Conservation (phyloP, 1,140 invertebrate species). For the Cyrtorhinus lividipennis region DNA sequence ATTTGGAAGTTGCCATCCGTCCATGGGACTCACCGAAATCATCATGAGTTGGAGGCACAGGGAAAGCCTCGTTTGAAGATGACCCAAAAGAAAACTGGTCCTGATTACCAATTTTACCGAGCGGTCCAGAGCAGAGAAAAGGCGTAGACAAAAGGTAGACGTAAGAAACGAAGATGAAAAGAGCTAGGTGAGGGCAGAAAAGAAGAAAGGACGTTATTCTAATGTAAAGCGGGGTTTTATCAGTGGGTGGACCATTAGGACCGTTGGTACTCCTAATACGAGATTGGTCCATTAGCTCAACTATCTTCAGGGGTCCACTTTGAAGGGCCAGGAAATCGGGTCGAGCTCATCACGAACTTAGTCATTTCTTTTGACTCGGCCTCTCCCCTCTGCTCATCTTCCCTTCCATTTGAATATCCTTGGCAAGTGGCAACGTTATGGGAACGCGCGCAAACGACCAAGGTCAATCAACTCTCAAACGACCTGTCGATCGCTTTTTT, state of each 20-base stretch:
- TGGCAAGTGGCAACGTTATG: background rate
- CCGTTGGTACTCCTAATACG: slow-evolving; percentile 4
- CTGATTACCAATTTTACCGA: no score
- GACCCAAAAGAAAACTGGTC: no score
- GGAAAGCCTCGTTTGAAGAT: no score
- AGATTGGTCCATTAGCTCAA: slow-evolving; percentile 8
- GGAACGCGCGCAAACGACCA: slow-evolving; percentile 5
- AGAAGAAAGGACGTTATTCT: background rate
- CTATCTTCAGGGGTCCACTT: background rate
- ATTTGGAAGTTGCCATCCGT: no score
- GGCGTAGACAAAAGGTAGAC: no score
- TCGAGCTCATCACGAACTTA: slow-evolving; percentile 8
- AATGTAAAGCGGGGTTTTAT: slow-evolving; percentile 3
- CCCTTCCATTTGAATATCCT: slow-evolving; percentile 3
- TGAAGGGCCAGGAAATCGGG: slow-evolving; percentile 7
- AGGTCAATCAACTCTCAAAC: background rate
- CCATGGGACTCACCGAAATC: no score
- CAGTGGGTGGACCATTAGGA: slow-evolving; percentile 1
- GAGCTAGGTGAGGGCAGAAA: background rate
- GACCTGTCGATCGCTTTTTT: no score
- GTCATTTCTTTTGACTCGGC: slow-evolving; percentile 1
- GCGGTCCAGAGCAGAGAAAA: no score
- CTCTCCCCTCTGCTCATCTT: no score
- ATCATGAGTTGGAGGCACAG: no score
- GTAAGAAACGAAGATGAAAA: background rate